phyloP scores from a whole-genome alignment of 2,797 vertebrate genomes.

The Dendrocincla fuliginosa region DNA sequence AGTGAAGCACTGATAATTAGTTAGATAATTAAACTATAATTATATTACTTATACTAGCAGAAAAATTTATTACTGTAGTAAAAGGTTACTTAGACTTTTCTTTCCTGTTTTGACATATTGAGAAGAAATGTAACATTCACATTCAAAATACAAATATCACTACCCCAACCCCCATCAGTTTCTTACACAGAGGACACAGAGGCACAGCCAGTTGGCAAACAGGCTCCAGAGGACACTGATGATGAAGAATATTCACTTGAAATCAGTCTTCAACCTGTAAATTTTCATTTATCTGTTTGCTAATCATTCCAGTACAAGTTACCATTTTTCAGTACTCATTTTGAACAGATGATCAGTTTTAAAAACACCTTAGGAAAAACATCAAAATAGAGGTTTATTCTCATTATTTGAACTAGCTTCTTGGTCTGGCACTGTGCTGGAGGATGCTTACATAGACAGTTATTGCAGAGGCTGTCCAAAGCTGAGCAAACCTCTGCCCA shows the following conservation, averaged over 20 bases:
- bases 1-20: not conserved
- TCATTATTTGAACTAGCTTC: not conserved
- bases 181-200: not conserved
- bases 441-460: not conserved
- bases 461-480: not conserved
- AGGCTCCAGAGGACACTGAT: not conserved
- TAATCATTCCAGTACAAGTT: not conserved
- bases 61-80: not conserved
- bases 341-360: not conserved
- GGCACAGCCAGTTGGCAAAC: not conserved
- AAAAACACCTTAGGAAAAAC: not conserved
- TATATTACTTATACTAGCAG: conserved; percentile 7
- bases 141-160: conserved; percentile 8
- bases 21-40: conserved; percentile 49
- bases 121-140: not conserved
- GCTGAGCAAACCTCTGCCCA: not conserved
- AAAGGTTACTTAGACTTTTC: conserved; percentile 37
- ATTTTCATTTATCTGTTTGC: not conserved
- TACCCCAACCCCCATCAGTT: not conserved
- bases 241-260: not conserved
- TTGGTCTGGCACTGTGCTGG: not conserved
- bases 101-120: conserved; percentile 13
- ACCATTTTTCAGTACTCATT: not conserved
- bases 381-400: not conserved
- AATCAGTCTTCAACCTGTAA: not conserved